Conservation (phyloP, 2,797 vertebrate genomes). For the Amblyraja radiata region DNA sequence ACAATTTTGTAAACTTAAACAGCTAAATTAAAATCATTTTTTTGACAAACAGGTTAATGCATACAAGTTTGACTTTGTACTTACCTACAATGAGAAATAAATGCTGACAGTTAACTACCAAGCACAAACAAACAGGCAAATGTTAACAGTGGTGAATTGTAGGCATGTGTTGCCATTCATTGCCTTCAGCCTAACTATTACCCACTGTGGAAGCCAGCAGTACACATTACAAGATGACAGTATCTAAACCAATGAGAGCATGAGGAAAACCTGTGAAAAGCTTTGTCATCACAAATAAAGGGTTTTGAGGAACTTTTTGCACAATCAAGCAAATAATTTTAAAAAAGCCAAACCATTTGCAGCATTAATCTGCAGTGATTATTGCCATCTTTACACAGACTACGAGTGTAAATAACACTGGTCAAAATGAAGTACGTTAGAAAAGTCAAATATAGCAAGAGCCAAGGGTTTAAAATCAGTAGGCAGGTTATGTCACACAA, state of each 20-base stretch:
- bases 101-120: conserved; percentile 21
- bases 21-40: neutral
- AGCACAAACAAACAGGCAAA: conserved; percentile 23
- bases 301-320: neutral
- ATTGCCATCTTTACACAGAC: neutral
- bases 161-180: neutral
- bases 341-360: conserved; percentile 31
- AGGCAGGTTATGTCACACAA: conserved; percentile 11
- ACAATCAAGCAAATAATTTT: neutral
- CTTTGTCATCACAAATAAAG: neutral
- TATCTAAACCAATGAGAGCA: neutral
- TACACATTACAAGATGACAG: neutral
- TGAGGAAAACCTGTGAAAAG: neutral
- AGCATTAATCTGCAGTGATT: neutral
- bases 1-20: neutral
- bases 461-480: conserved; percentile 31
- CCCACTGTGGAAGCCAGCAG: neutral
- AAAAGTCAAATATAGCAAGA: neutral
- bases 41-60: neutral
- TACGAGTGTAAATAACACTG: neutral
- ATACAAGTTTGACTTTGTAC: neutral
- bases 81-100: neutral
- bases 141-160: neutral
- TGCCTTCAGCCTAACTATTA: neutral
- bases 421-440: conserved; percentile 21